A percentile compares a stretch with the other conserved stretches of the same genome.
These are phyloP conservation scores for Cremastinae sp. DNA, from an alignment of 2,888 invertebrate species.

Conservation along the genomic window DNA sequence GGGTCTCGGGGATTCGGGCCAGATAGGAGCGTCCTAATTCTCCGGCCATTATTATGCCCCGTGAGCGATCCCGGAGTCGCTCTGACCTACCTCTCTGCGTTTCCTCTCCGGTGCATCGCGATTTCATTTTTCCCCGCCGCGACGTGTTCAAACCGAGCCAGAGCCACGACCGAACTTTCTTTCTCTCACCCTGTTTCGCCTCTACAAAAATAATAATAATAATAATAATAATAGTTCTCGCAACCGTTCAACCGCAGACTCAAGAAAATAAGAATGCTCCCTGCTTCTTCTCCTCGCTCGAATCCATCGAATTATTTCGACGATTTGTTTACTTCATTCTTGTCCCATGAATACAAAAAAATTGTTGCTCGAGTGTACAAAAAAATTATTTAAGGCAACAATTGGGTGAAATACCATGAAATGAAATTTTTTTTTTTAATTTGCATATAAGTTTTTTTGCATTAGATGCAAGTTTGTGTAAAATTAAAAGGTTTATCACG, in stretches of 20 bases:
- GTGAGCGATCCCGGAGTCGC: slow-evolving; percentile 46
- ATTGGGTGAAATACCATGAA: too few relatives aligned
- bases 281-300: too few relatives aligned
- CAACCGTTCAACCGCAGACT: neutral
- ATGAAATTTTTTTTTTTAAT: too few relatives aligned
- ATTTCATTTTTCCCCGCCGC: slow-evolving; percentile 36
- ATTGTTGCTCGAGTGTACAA: too few relatives aligned
- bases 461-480: too few relatives aligned
- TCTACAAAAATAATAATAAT: slow-evolving; percentile 46
- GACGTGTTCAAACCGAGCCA: slow-evolving; percentile 21
- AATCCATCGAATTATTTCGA: too few relatives aligned
- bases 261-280: too few relatives aligned
- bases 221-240: slow-evolving; percentile 18
- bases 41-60: slow-evolving; percentile 44
- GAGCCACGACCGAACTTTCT: slow-evolving; percentile 21
- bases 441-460: too few relatives aligned
- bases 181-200: too few relatives aligned
- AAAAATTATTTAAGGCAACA: too few relatives aligned
- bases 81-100: slow-evolving; percentile 47
- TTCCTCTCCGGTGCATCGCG: slow-evolving; percentile 43
- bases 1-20: slow-evolving; percentile 46
- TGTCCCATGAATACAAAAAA: too few relatives aligned
- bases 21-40: slow-evolving; percentile 49
- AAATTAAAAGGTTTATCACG: too few relatives aligned
- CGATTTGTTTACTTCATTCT: neutral